Evolutionary conservation across 1,140 invertebrate genomes (phyloP).

Genomic region (Zaprionus capensis): DNA sequence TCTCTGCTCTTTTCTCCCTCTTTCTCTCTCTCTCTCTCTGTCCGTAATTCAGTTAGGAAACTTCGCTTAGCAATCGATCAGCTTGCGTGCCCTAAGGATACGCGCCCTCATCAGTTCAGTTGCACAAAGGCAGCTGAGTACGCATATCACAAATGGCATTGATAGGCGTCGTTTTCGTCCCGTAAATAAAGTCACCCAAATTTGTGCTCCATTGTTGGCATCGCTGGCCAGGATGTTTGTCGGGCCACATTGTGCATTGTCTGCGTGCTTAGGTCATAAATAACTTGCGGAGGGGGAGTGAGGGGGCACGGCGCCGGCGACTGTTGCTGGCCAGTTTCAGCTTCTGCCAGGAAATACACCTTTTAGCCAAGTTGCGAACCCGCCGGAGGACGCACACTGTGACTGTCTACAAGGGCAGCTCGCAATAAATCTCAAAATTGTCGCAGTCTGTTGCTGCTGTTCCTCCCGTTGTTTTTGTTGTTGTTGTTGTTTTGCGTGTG

Average conservation of each 20-base stretch:
- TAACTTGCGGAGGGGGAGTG: constrained; percentile 12
- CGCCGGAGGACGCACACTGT: constrained; percentile 7
- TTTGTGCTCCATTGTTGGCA: constrained; percentile 15
- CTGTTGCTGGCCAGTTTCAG: constrained; percentile 11
- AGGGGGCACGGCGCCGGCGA: background rate
- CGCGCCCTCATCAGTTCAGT: constrained; percentile 13
- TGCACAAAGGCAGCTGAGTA: background rate
- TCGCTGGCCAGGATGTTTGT: background rate
- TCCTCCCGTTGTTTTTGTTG: background rate
- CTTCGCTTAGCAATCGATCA: constrained; percentile 9
- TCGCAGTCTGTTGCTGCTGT: constrained; percentile 30
- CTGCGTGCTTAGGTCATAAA: constrained; percentile 28
- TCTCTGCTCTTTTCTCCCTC: background rate
- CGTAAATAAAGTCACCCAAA: constrained; percentile 20
- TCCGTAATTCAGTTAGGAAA: background rate
- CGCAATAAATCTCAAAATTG: constrained; percentile 54
- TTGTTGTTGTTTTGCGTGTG: constrained; percentile 7
- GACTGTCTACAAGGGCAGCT: constrained; percentile 23
- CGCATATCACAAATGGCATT: constrained; percentile 3
- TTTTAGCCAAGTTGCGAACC: constrained; percentile 39
- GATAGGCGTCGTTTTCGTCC: constrained; percentile 8
- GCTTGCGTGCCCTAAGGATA: background rate
- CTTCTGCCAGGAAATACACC: constrained; percentile 44
- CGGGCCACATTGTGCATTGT: constrained; percentile 28
- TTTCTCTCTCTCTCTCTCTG: background rate